Percentiles rank a stretch among this genome's conserved stretches.
These are phyloP conservation scores for Erebia ligea DNA, from an alignment of 2,888 invertebrate genomes.

Conservation along the genomic window DNA sequence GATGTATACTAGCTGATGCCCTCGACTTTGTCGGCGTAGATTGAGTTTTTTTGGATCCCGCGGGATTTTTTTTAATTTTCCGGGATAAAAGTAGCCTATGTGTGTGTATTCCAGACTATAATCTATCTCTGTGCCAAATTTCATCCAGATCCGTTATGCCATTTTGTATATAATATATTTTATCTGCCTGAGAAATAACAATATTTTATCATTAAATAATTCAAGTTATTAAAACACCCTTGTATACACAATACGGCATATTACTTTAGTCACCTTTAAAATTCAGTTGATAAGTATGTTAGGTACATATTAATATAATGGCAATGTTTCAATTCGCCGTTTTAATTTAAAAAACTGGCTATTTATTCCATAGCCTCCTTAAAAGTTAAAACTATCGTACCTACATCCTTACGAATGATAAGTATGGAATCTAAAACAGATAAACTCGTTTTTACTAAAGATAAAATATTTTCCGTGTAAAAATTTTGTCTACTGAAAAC, in stretches of 20 bases:
- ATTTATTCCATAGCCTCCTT: constrained; percentile 10
- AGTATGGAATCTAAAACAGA: constrained; percentile 9
- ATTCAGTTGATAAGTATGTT: neutral
- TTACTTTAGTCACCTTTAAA: neutral
- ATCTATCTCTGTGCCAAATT: no score
- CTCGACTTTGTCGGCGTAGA: no score
- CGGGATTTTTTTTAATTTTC: no score
- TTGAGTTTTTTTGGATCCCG: no score
- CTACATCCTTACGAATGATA: neutral
- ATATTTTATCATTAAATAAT: neutral
- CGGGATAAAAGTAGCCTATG: no score
- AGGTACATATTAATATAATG: neutral
- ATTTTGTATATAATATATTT: no score
- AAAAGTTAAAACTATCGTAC: neutral
- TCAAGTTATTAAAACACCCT: neutral
- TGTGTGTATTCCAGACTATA: no score
- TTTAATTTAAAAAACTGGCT: constrained; percentile 26
- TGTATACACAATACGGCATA: neutral
- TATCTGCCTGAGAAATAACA: no score
- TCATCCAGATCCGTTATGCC: no score
- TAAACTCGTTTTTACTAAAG: constrained; percentile 10
- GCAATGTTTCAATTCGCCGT: constrained; percentile 8
- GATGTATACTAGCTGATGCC: no score
- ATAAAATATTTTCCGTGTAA: neutral
- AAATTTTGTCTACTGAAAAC: constrained; percentile 53